Percentiles rank a stretch among this genome's conserved stretches.
phyloP scores from a whole-genome alignment of 2,888 invertebrate species.

The Oxytorus armatus region DNA sequence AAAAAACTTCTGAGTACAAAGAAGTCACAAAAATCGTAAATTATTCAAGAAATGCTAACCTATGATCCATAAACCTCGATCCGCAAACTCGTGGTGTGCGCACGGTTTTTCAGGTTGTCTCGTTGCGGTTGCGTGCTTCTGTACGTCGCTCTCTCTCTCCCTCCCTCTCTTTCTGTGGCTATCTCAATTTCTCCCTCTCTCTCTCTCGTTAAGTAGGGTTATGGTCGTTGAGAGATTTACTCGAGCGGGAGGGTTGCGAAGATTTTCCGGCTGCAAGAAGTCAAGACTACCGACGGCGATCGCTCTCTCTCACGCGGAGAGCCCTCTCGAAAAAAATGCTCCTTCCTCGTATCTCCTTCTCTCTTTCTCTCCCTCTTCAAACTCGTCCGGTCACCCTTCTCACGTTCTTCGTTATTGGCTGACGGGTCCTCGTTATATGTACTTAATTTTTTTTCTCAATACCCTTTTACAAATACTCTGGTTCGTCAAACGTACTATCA shows the following conservation, averaged over 20 bases:
- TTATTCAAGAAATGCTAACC: conserved; percentile 76
- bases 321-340: too few species aligned
- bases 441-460: neutral
- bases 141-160: conserved; percentile 32
- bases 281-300: conserved; percentile 21
- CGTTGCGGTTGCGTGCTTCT: conserved; percentile 59
- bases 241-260: conserved; percentile 39
- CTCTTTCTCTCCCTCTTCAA: conserved; percentile 16
- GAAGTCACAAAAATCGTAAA: conserved; percentile 35
- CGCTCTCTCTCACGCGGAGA: conserved; percentile 23
- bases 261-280: conserved; percentile 30
- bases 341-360: conserved; percentile 4
- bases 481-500: conserved; percentile 1
- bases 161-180: conserved; percentile 35
- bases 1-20: neutral
- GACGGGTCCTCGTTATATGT: neutral
- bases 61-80: conserved; percentile 82
- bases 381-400: conserved; percentile 18
- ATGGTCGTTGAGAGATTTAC: conserved; percentile 23
- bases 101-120: conserved; percentile 61
- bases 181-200: conserved; percentile 41
- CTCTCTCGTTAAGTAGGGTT: conserved; percentile 39
- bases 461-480: conserved; percentile 12
- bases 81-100: conserved; percentile 73
- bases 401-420: conserved; percentile 17